These are phyloP conservation scores for Manis javanica DNA, from an alignment of 2,797 vertebrate genomes.

Conservation along the genomic window DNA sequence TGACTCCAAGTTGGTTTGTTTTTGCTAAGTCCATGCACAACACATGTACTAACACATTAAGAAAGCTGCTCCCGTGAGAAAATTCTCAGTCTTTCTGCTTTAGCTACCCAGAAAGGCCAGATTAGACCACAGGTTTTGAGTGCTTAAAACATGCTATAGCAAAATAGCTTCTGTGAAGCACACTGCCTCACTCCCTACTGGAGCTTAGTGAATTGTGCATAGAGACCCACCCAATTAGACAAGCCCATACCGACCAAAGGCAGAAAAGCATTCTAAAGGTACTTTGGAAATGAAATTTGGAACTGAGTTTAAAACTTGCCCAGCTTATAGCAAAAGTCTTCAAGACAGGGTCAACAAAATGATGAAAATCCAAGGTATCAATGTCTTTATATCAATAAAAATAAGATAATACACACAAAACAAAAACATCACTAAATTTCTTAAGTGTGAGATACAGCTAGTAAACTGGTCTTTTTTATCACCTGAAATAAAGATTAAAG, in stretches of 20 bases:
- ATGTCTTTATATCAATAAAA: constrained; percentile 46
- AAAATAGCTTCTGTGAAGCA: not conserved
- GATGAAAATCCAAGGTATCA: not conserved
- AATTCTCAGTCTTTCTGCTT: not conserved
- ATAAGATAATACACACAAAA: not conserved
- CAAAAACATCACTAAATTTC: not conserved
- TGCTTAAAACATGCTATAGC: not conserved
- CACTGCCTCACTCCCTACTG: not conserved
- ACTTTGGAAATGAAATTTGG: not conserved
- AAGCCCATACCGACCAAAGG: not conserved
- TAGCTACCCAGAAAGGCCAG: not conserved
- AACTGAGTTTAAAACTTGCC: not conserved
- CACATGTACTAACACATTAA: not conserved
- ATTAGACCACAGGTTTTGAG: not conserved
- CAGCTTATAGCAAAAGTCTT: not conserved
- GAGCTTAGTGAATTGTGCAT: not conserved
- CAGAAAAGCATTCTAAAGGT: not conserved
- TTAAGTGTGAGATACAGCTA: not conserved
- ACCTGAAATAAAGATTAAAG: not conserved
- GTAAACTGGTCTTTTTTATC: not conserved
- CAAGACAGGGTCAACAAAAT: constrained; percentile 18
- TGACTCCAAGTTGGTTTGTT: not conserved
- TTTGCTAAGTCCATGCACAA: not conserved
- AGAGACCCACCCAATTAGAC: not conserved
- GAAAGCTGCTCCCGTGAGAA: not conserved